Evolutionary conservation across 2,888 invertebrate genomes (phyloP), one percentile per base, ranked within the genome.

Genomic region (Ichneumon xanthorius): DNA sequence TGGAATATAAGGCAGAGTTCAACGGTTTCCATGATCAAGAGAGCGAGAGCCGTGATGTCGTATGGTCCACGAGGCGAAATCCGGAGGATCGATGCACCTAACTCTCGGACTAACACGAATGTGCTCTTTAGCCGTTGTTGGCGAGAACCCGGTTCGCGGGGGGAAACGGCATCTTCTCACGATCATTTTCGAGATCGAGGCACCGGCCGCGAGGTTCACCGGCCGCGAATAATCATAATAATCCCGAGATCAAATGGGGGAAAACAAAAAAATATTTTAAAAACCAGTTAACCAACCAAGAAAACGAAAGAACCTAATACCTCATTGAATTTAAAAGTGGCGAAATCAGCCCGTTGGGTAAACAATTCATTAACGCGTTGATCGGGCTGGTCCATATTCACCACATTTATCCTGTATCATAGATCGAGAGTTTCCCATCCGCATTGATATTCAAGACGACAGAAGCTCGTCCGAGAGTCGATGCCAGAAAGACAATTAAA

Each of bases 41-140:
- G 70, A 48, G 78, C 63, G 63, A 80, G 77, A 77, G 67, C 16
- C 40, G 77, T 65, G 80, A 80, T 81, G 73, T 30, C 50, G 77
- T 70, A 73, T 14, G 53, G 50, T n/a, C 58, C 30, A 55, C 45
- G 26, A 63, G 63, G 80, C 77, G 86, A 73, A 80, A 80, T 68
- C 30, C 63, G 77, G 14, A 86, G 85, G 73, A 83, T 86, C 86
- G 86, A 83, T 77, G 83, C 87, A 84, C 84, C 85, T 86, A 84
- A 87, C 87, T 86, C 86, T 86, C 63, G 76, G 86, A 76, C 84
- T 86, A 84, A 86, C 87, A 86, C 82, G 86, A 87, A 87, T 86
- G 87, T 86, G 81, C 87, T 87, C 87, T 87, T 87, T 87, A 81
- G 85, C 80, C 76, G 83, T 80, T 80, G 53, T 83, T 80, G 83